Percentiles rank a stretch among this genome's conserved stretches.
Evolutionary conservation across 2,797 vertebrate genomes (phyloP).

Genomic region (Poeciliopsis turneri): DNA sequence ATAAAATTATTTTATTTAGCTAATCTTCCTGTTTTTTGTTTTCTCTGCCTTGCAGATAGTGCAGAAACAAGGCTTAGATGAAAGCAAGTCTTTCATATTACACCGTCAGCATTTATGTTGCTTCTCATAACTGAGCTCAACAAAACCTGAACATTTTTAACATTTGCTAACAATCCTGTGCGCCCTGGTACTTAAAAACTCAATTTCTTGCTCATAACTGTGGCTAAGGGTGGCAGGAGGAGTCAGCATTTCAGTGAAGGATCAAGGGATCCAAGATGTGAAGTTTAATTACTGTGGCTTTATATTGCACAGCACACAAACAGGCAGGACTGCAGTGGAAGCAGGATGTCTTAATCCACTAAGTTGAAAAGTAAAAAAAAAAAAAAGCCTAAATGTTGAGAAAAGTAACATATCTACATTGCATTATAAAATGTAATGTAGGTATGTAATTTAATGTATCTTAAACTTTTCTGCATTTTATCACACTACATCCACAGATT

Average conservation of each 20-base stretch:
- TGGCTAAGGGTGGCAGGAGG: conserved; percentile 19
- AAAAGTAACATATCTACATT: neutral
- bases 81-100: conserved; percentile 22
- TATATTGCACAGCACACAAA: conserved; percentile 35
- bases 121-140: neutral
- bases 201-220: conserved; percentile 6
- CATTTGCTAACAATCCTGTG: neutral
- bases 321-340: conserved; percentile 23
- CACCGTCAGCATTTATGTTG: neutral
- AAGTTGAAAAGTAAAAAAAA: conserved; percentile 13
- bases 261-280: conserved; percentile 39
- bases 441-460: too few species aligned
- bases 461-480: neutral
- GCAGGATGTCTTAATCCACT: conserved; percentile 27
- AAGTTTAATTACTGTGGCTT: conserved; percentile 63
- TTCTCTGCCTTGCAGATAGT: conserved; percentile 23
- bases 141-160: conserved; percentile 5
- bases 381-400: neutral
- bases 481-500: neutral
- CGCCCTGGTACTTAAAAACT: neutral
- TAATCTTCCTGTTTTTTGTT: conserved; percentile 16
- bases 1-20: conserved; percentile 9
- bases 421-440: too few species aligned
- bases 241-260: conserved; percentile 53
- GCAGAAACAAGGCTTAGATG: conserved; percentile 31